A percentile compares a stretch with the other conserved stretches of the same genome.
Evolutionary conservation across 23 tunicate genomes (phyloP).

Genomic region (Aplidium turbinatum): DNA sequence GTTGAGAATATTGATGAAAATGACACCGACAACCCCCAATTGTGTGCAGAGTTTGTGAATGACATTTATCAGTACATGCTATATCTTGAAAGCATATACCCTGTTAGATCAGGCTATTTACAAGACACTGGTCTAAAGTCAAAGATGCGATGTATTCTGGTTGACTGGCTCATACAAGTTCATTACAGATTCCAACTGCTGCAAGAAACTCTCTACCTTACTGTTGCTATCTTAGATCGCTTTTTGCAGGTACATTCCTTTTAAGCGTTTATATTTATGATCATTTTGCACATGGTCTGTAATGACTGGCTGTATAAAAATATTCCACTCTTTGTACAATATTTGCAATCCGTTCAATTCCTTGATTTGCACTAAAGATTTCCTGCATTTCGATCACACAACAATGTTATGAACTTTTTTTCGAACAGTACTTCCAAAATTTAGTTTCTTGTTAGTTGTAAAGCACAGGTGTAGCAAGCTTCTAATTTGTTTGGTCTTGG

Average conservation of each 20-base stretch:
- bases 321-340: too few species aligned
- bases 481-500: too few species aligned
- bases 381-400: too few species aligned
- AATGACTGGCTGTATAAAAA: too few species aligned
- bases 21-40: constrained; percentile 85
- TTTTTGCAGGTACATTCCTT: constrained; percentile 57
- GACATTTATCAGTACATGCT: constrained; percentile 95
- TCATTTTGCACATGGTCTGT: too few species aligned
- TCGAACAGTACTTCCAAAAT: too few species aligned
- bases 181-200: constrained; percentile 92
- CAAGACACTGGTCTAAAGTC: constrained; percentile 60
- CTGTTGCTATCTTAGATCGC: constrained; percentile 91
- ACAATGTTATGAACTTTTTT: too few species aligned
- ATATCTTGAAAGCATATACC: constrained; percentile 66
- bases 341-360: too few species aligned
- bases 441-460: too few species aligned
- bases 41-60: constrained; percentile 88
- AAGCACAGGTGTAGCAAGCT: too few species aligned
- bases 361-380: too few species aligned
- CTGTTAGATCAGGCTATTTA: constrained; percentile 46
- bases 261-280: too few species aligned
- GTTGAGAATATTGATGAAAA: constrained; percentile 72
- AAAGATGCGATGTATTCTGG: constrained; percentile 86
- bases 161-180: constrained; percentile 98
- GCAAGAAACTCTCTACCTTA: constrained; percentile 92